These are phyloP conservation scores for Rhegmatorhina hoffmannsi DNA, from an alignment of 2,113 vertebrate species.

Conservation along the genomic window DNA sequence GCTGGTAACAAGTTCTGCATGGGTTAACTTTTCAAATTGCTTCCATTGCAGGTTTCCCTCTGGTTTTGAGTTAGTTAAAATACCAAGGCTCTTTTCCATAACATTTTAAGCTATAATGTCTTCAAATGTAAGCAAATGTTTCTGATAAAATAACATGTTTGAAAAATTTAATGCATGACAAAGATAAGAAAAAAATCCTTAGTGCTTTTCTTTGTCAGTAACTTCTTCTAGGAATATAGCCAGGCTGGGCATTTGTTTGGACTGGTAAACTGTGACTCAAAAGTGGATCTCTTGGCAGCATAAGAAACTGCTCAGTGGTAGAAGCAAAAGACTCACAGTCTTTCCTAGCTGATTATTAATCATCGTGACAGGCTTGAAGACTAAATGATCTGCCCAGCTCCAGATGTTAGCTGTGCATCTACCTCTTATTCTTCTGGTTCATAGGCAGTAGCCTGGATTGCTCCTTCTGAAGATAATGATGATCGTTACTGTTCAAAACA, in stretches of 20 bases:
- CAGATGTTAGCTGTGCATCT: slow-evolving; percentile 5
- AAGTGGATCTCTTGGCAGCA: neutral
- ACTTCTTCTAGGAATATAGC: neutral
- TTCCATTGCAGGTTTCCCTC: neutral
- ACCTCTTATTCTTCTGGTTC: neutral
- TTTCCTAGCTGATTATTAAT: slow-evolving; percentile 41
- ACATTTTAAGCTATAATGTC: slow-evolving; percentile 8
- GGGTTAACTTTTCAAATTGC: neutral
- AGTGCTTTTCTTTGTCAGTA: slow-evolving; percentile 17
- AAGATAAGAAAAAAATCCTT: slow-evolving; percentile 27
- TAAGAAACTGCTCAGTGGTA: neutral
- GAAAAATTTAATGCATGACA: slow-evolving; percentile 12
- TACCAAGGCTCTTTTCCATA: neutral
- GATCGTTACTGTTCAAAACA: neutral
- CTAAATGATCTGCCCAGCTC: slow-evolving; percentile 13
- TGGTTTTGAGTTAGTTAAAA: slow-evolving; percentile 27
- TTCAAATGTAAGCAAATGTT: slow-evolving; percentile 31
- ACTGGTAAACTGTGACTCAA: neutral
- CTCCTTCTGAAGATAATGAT: neutral
- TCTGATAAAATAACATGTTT: slow-evolving; percentile 2
- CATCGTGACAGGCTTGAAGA: slow-evolving; percentile 28
- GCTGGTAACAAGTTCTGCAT: neutral
- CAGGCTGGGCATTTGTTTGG: slow-evolving; percentile 21
- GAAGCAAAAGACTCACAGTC: slow-evolving; percentile 3
- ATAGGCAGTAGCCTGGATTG: neutral